Conservation (phyloP, 2,888 invertebrate species). For the Diarsia dahlii region DNA sequence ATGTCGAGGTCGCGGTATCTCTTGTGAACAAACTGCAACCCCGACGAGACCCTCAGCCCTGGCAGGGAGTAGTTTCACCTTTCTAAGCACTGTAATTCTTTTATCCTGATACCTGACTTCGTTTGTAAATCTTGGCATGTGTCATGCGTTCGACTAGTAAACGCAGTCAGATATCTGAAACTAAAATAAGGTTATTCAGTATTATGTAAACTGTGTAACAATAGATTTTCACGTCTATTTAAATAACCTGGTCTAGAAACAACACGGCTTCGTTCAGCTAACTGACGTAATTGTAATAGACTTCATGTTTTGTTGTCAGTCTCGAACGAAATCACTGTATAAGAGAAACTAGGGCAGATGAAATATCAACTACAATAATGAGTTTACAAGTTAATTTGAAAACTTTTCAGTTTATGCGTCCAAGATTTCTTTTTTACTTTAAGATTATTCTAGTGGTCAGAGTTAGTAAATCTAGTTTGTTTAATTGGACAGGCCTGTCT, state of each 20-base stretch:
- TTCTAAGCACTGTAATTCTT: no score
- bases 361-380: background rate
- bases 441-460: background rate
- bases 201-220: conserved; percentile 36
- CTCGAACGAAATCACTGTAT: conserved; percentile 26
- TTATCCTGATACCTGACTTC: background rate
- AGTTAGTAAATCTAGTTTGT: background rate
- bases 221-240: conserved; percentile 19
- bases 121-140: background rate
- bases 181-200: conserved; percentile 36
- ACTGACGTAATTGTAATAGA: conserved; percentile 43
- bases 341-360: conserved; percentile 26
- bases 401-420: background rate
- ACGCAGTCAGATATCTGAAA: conserved; percentile 16
- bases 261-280: conserved; percentile 4
- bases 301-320: conserved; percentile 29
- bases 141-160: conserved; percentile 1
- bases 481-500: background rate
- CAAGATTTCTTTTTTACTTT: background rate
- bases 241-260: conserved; percentile 14
- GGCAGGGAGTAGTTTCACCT: no score
- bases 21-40: no score
- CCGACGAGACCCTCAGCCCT: no score
- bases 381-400: background rate
- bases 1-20: no score